Conservation (phyloP, 2,797 vertebrate genomes). For the Intellagama lesueurii region DNA sequence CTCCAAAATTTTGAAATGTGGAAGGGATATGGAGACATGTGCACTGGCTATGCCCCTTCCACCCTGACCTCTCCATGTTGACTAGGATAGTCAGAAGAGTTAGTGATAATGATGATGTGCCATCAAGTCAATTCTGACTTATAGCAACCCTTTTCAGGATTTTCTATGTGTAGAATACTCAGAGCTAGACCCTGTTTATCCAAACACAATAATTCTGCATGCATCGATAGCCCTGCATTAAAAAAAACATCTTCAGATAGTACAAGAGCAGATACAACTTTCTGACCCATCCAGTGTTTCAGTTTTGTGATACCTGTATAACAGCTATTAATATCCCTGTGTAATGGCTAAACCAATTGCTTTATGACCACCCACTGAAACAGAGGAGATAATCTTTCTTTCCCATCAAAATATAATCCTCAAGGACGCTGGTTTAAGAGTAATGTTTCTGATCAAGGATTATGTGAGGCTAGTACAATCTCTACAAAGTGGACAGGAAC, state of each 20-base stretch:
- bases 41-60: neutral
- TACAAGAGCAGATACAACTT: too few relatives aligned
- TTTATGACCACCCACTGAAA: neutral
- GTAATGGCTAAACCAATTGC: neutral
- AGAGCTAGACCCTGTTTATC: too few relatives aligned
- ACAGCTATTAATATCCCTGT: neutral
- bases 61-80: neutral
- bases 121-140: too few relatives aligned
- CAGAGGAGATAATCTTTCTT: neutral
- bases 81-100: neutral
- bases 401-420: neutral
- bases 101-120: too few relatives aligned
- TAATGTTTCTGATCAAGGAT: neutral
- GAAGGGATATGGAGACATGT: neutral
- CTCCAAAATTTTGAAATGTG: neutral
- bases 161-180: too few relatives aligned
- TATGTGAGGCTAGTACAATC: slow-evolving; percentile 12
- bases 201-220: too few relatives aligned
- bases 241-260: too few relatives aligned
- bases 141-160: too few relatives aligned
- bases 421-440: slow-evolving; percentile 26
- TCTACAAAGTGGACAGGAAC: neutral
- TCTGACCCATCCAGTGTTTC: neutral
- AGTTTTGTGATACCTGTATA: neutral
- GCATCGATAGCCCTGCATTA: too few relatives aligned